A percentile compares a stretch with the other conserved stretches of the same genome.
Evolutionary conservation across 2,797 vertebrate species (phyloP).

Genomic region (Micrastur ruficollis): DNA sequence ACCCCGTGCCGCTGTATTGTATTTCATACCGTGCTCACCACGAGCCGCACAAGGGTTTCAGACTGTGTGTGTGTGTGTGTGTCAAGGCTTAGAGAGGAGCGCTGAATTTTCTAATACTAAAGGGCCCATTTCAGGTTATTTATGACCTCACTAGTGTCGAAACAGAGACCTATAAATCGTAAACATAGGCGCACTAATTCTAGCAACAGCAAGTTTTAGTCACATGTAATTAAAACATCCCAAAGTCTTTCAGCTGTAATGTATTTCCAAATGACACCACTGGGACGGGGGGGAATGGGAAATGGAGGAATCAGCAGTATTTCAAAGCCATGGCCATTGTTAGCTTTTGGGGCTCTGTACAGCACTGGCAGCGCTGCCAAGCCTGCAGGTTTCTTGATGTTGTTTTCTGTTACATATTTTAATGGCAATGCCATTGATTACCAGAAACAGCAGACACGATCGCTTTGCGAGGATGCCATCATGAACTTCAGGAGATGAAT

Average conservation of each 20-base stretch:
- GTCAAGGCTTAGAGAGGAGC: conserved; percentile 65
- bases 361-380: not conserved
- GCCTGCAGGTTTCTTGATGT: not conserved
- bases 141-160: conserved; percentile 67
- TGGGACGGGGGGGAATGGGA: conserved; percentile 59
- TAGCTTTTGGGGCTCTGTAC: conserved; percentile 27
- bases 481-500: not conserved
- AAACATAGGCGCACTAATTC: conserved; percentile 73
- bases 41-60: not conserved
- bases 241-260: conserved; percentile 77
- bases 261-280: conserved; percentile 75
- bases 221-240: conserved; percentile 81
- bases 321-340: conserved; percentile 66
- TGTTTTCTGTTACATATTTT: not conserved
- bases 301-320: conserved; percentile 68
- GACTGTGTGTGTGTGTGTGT: not conserved
- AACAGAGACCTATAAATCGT: conserved; percentile 75
- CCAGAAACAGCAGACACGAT: not conserved
- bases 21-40: conserved; percentile 56
- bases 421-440: not conserved
- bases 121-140: conserved; percentile 76
- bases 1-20: not conserved
- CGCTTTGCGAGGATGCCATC: not conserved
- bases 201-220: conserved; percentile 71
- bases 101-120: conserved; percentile 76